These are phyloP conservation scores for Siphlonurus alternatus DNA, from an alignment of 2,888 invertebrate species.

Conservation along the genomic window DNA sequence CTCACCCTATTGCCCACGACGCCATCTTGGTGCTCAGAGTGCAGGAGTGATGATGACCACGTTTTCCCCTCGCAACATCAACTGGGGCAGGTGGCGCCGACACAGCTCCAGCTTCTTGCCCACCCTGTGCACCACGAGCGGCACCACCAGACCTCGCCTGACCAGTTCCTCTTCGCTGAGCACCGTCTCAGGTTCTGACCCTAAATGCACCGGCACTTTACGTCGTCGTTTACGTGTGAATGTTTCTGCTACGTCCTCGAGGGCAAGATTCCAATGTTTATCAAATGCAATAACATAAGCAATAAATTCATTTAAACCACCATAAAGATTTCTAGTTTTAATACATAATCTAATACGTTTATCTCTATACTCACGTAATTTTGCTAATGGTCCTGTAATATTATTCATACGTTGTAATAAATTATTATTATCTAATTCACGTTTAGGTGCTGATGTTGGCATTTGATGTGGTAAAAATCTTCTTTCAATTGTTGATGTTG, in stretches of 20 bases:
- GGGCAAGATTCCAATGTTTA: slow-evolving; percentile 82
- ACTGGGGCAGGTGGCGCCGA: slow-evolving; percentile 44
- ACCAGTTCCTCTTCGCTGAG: neutral
- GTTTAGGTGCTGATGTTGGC: neutral
- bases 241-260: slow-evolving; percentile 65
- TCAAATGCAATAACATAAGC: slow-evolving; percentile 49
- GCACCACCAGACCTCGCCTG: slow-evolving; percentile 5
- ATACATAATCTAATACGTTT: neutral
- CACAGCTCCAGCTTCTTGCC: slow-evolving; percentile 45
- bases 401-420: neutral
- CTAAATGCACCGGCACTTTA: neutral
- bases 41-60: slow-evolving; percentile 35
- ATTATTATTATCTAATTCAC: neutral
- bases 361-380: neutral
- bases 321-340: neutral
- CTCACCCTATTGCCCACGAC: no score
- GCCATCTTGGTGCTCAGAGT: no score
- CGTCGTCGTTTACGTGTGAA: slow-evolving; percentile 30
- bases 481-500: neutral
- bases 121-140: slow-evolving; percentile 35
- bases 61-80: slow-evolving; percentile 62
- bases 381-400: neutral
- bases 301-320: neutral
- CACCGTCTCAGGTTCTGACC: neutral
- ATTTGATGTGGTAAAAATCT: slow-evolving; percentile 1